Evolutionary conservation across 2,797 vertebrate species (phyloP).

Genomic region (Mus caroli): DNA sequence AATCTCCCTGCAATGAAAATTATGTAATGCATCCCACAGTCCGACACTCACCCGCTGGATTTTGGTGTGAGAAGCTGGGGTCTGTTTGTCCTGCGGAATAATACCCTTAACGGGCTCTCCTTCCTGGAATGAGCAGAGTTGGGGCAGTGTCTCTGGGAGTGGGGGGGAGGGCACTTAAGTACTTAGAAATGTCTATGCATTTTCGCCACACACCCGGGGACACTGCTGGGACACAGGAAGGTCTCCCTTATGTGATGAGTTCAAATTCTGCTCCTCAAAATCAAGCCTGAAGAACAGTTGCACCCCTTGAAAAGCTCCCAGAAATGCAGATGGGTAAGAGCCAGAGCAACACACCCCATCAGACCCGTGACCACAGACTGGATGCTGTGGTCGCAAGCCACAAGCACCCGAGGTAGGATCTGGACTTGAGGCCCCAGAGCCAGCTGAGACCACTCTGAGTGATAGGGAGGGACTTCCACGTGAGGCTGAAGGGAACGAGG

Average conservation of each 20-base stretch:
- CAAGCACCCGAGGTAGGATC: rapidly evolving
- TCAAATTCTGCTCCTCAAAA: background rate
- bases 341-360: background rate
- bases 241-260: background rate
- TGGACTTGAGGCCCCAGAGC: rapidly evolving
- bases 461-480: rapidly evolving
- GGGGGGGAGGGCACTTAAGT: background rate
- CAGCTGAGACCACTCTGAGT: rapidly evolving
- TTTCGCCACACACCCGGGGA: background rate
- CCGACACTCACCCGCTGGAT: background rate
- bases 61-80: background rate
- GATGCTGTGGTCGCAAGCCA: background rate
- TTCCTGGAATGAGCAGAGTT: too few relatives aligned
- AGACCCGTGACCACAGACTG: rapidly evolving
- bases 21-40: conserved; percentile 10
- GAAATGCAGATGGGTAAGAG: background rate
- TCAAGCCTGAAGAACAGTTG: background rate
- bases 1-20: conserved; percentile 56
- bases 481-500: too few relatives aligned
- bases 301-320: background rate
- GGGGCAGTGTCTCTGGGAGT: background rate
- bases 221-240: background rate
- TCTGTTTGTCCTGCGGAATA: background rate
- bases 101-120: background rate
- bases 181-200: rapidly evolving